Percentiles rank a stretch among this genome's conserved stretches.
phyloP scores from a whole-genome alignment of 2,797 vertebrate genomes.

The Sarcoramphus papa region DNA sequence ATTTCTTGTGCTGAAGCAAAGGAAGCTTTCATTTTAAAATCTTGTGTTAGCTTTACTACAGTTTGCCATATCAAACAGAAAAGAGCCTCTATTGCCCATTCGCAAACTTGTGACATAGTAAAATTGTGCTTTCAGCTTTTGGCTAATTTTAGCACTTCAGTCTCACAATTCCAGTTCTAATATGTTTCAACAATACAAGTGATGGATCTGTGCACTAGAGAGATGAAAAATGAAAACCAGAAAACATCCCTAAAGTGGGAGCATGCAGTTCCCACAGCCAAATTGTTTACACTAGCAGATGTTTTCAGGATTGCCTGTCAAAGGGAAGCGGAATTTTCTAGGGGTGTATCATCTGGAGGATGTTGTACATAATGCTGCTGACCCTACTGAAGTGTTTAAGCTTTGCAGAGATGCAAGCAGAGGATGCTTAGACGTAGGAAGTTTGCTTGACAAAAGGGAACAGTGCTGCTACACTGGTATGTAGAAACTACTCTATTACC shows the following conservation, averaged over 20 bases:
- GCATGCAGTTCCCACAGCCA: neutral
- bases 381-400: neutral
- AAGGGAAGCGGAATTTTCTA: neutral
- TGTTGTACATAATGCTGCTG: neutral
- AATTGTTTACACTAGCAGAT: constrained; percentile 8
- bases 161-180: neutral
- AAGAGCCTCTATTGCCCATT: neutral
- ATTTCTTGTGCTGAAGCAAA: neutral
- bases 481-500: neutral
- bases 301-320: neutral
- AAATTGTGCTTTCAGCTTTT: neutral
- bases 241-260: neutral
- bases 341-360: neutral
- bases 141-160: constrained; percentile 4
- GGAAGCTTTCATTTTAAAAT: neutral
- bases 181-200: neutral
- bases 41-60: neutral
- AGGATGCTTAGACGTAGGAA: neutral
- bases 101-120: neutral
- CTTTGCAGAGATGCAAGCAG: neutral
- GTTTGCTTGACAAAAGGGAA: neutral
- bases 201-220: neutral
- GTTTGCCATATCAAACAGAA: neutral
- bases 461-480: neutral
- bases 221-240: neutral